Evolutionary conservation across 1,140 invertebrate genomes (phyloP).

Genomic region (Lordiphosa collinella): DNA sequence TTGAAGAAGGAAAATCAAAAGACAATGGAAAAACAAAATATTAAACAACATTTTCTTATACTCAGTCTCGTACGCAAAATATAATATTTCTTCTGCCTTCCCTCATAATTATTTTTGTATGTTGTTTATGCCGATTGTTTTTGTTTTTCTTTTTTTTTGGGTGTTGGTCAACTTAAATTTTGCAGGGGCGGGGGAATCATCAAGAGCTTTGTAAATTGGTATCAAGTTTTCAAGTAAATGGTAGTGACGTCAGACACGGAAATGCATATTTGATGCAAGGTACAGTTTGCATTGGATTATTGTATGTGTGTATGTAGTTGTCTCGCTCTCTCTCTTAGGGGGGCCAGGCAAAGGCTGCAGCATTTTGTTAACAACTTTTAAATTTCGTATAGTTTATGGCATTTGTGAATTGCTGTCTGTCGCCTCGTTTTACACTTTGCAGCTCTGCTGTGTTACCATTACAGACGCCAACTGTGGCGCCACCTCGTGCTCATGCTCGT

Average conservation of each 20-base stretch:
- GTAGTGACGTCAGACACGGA: conserved; percentile 61
- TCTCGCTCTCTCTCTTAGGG: conserved; percentile 22
- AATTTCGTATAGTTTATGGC: conserved; percentile 50
- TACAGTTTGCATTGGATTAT: conserved; percentile 59
- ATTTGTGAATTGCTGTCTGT: conserved; percentile 48
- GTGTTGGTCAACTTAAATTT: conserved; percentile 32
- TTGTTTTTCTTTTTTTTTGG: conserved; percentile 17
- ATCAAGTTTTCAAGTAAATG: conserved; percentile 68
- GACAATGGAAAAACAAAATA: conserved; percentile 7
- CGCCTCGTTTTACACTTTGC: conserved; percentile 49
- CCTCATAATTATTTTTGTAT: conserved; percentile 34
- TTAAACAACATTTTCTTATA: conserved; percentile 24
- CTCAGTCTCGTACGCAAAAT: conserved; percentile 67
- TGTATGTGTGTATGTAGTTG: conserved; percentile 23
- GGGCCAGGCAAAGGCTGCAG: conserved; percentile 4
- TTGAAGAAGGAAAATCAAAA: conserved; percentile 21
- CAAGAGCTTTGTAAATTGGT: conserved; percentile 60
- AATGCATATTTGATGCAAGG: conserved; percentile 40
- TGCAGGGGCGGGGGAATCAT: conserved; percentile 35
- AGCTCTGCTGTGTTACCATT: conserved; percentile 54
- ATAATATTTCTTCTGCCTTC: conserved; percentile 51
- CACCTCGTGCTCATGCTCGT: conserved; percentile 38
- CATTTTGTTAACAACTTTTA: conserved; percentile 24
- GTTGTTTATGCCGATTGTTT: conserved; percentile 25
- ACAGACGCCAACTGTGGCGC: conserved; percentile 38